Evolutionary conservation across 2,888 invertebrate species (phyloP).

Genomic region (Ceriagrion tenellum): DNA sequence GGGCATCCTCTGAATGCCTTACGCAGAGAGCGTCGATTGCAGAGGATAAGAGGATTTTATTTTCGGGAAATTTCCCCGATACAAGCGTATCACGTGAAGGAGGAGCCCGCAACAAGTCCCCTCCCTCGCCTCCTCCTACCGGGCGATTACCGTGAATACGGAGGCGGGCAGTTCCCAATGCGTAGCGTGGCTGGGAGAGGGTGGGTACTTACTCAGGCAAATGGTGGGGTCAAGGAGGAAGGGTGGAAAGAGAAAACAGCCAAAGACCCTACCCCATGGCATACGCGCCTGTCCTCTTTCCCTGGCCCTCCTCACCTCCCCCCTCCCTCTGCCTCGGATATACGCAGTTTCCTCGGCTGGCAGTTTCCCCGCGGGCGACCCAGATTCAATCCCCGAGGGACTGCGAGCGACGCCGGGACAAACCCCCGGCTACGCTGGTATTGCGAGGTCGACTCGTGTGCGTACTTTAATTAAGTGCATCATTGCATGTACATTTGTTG

Average conservation of each 20-base stretch:
- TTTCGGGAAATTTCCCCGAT: not conserved
- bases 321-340: not conserved
- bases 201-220: not conserved
- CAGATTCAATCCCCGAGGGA: slow-evolving; percentile 29
- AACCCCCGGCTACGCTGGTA: not conserved
- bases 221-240: not conserved
- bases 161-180: not conserved
- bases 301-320: not conserved
- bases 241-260: not conserved
- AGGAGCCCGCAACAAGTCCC: not conserved
- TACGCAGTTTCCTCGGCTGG: not conserved
- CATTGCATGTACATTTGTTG: no score
- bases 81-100: not conserved
- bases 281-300: not conserved
- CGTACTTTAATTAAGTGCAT: not conserved
- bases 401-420: not conserved
- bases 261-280: no score
- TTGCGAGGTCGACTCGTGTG: not conserved
- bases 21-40: not conserved
- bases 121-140: no score
- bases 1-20: no score
- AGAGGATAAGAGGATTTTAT: not conserved
- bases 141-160: not conserved
- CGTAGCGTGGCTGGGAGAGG: not conserved
- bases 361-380: not conserved